A percentile compares a stretch with the other conserved stretches of the same genome.
Conservation (phyloP, 2,113 vertebrate species). For the Gasterosteus nipponicus region DNA sequence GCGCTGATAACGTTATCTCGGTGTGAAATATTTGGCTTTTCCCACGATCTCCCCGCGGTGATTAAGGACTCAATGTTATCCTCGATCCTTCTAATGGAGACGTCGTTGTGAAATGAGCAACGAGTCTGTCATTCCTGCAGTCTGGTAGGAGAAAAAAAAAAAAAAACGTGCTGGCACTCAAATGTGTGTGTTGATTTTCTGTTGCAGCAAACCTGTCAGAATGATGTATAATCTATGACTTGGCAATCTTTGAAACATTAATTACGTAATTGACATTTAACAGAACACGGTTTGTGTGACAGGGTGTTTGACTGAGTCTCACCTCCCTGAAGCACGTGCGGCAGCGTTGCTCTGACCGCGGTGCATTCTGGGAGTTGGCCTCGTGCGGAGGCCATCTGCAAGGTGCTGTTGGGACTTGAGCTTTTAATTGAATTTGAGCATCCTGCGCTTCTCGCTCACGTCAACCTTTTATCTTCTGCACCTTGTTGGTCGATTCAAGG, state of each 20-base stretch:
- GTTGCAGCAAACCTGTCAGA: background rate
- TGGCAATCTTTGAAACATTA: background rate
- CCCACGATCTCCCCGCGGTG: too few species aligned
- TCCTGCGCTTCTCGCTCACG: conserved; percentile 15
- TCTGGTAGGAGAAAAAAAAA: background rate
- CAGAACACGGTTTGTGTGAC: background rate
- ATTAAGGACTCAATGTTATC: background rate
- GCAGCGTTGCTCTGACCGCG: background rate
- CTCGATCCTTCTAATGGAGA: background rate
- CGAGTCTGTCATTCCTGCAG: background rate
- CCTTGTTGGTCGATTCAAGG: background rate
- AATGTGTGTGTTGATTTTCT: background rate
- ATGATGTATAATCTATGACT: background rate
- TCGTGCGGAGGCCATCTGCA: conserved; percentile 45
- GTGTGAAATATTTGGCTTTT: background rate
- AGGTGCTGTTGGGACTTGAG: conserved; percentile 49
- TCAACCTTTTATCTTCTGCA: conserved; percentile 23
- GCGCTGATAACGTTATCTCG: background rate
- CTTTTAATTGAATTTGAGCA: conserved; percentile 45
- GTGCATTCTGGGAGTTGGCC: conserved; percentile 6
- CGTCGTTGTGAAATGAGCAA: background rate
- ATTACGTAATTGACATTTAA: background rate
- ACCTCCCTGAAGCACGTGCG: background rate
- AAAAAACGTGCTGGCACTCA: background rate
- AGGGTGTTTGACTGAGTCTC: background rate